These are phyloP conservation scores for Auanema freiburgensis DNA, from an alignment of 2,888 invertebrate genomes.

Conservation along the genomic window DNA sequence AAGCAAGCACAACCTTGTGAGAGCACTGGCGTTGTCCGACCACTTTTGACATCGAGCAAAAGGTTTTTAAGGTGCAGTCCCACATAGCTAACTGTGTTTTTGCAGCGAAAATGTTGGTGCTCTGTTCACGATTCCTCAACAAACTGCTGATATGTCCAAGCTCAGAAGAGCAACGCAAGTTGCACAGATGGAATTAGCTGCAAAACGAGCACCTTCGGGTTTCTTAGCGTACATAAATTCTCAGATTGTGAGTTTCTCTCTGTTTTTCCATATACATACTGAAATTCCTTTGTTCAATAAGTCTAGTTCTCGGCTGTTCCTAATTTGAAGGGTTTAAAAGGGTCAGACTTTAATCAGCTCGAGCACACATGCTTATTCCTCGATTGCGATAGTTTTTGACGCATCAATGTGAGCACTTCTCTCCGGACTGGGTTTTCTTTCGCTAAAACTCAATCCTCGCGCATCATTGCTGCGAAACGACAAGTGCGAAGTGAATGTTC, in stretches of 20 bases:
- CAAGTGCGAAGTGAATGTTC: no score
- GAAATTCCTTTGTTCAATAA: no score
- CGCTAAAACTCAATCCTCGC: no score
- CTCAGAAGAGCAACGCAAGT: slow-evolving; percentile 44
- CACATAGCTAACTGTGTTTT: slow-evolving; percentile 4
- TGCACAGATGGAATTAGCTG: slow-evolving; percentile 33
- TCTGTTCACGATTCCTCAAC: slow-evolving; percentile 26
- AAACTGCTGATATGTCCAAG: slow-evolving; percentile 23
- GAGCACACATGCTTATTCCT: no score
- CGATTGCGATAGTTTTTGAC: no score
- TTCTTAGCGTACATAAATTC: slow-evolving; percentile 34
- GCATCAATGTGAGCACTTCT: no score
- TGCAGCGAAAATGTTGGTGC: slow-evolving; percentile 29
- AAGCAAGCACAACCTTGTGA: slow-evolving; percentile 45
- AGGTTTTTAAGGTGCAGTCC: slow-evolving; percentile 8
- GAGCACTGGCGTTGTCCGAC: slow-evolving; percentile 20
- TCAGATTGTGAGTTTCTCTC: slow-evolving; percentile 36
- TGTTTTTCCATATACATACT: no score
- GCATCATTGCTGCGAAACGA: no score
- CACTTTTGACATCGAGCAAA: slow-evolving; percentile 21
- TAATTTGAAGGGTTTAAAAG: no score
- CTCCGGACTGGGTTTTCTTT: no score
- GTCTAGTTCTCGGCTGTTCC: no score
- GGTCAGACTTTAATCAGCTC: no score
- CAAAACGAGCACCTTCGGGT: slow-evolving; percentile 30